Conservation (phyloP, 37 sponge, comb jelly and placozoan genomes). For the Cliona cf. orientalis region DNA sequence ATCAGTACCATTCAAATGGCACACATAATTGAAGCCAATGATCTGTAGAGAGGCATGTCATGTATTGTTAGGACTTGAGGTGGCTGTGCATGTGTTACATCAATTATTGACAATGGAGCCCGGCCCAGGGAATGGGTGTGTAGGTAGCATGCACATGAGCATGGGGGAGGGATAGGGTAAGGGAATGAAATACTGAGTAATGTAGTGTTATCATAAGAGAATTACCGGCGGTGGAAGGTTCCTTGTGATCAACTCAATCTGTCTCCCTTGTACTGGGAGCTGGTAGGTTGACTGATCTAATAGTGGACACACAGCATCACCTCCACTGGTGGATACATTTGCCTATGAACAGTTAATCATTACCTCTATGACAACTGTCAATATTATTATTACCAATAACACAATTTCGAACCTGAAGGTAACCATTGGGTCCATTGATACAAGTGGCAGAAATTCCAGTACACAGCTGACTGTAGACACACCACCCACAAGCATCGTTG, state of each 20-base stretch:
- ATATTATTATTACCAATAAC: neutral
- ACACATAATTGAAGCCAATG: constrained; percentile 28
- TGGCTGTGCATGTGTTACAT: too few relatives aligned
- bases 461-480: too few relatives aligned
- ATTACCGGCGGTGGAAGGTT: too few relatives aligned
- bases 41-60: constrained; percentile 26
- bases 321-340: too few relatives aligned
- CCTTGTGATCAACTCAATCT: constrained; percentile 30
- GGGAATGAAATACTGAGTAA: too few relatives aligned
- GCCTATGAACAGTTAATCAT: constrained; percentile 9
- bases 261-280: constrained; percentile 19
- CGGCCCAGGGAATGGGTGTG: too few relatives aligned
- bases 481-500: constrained; percentile 32
- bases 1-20: neutral
- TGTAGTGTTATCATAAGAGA: too few relatives aligned
- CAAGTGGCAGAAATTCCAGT: constrained; percentile 36
- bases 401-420: neutral
- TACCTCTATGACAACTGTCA: neutral
- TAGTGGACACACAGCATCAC: constrained; percentile 60
- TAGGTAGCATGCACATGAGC: neutral
- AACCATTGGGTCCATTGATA: constrained; percentile 11
- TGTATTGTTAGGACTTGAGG: too few relatives aligned
- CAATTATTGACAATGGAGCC: too few relatives aligned
- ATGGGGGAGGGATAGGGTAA: constrained; percentile 5
- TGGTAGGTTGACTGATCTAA: constrained; percentile 29